Evolutionary conservation across 2,888 invertebrate species (phyloP).

Genomic region (Pristionchus arcanus): DNA sequence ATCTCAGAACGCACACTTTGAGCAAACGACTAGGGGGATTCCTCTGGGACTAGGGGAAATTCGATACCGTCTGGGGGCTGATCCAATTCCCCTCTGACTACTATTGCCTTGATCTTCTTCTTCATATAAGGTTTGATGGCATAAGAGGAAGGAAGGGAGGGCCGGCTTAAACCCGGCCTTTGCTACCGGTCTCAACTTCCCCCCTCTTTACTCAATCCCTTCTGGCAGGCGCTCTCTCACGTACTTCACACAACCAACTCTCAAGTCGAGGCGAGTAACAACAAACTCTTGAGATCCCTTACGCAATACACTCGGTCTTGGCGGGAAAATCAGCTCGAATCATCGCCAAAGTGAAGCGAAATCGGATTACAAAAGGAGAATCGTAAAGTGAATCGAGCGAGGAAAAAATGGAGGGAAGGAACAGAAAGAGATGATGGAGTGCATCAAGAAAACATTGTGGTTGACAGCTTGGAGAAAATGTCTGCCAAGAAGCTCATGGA

Average conservation of each 20-base stretch:
- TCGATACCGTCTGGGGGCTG: not conserved
- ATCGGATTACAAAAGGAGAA: not conserved
- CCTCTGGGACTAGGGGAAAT: not conserved
- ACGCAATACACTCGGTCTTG: not conserved
- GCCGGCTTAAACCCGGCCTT: constrained; percentile 9
- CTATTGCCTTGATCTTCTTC: constrained; percentile 19
- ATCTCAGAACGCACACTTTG: constrained; percentile 11
- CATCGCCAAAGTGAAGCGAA: not conserved
- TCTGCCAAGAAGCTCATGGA: too few relatives aligned
- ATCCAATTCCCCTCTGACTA: not conserved
- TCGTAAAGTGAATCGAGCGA: constrained; percentile 26
- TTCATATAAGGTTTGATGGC: constrained; percentile 13
- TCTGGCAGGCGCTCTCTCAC: not conserved
- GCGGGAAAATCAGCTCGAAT: not conserved
- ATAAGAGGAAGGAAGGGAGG: constrained; percentile 11
- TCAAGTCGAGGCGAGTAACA: not conserved
- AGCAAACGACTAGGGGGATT: not conserved
- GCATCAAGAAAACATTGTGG: not conserved
- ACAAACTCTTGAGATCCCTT: not conserved
- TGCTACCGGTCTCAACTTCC: constrained; percentile 31
- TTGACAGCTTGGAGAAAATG: not conserved
- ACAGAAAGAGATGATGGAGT: not conserved
- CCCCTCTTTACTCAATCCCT: constrained; percentile 24
- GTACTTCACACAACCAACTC: not conserved
- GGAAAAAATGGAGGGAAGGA: not conserved